Evolutionary conservation across 2,113 vertebrate species (phyloP).

Genomic region (Colaptes auratus): DNA sequence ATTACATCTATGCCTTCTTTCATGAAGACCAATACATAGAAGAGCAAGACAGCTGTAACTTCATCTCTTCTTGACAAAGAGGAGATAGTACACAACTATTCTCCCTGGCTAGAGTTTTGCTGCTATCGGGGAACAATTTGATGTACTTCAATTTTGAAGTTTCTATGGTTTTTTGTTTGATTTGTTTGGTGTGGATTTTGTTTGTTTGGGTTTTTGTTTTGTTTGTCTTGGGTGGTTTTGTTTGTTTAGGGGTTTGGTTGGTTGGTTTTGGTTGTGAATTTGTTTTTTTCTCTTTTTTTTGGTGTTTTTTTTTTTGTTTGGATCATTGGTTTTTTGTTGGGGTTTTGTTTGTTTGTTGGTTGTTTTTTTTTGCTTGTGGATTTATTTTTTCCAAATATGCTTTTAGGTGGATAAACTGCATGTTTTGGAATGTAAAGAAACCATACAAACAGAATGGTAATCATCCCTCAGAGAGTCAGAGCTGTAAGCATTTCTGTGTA

Average conservation of each 20-base stretch:
- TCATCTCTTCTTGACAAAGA: background rate
- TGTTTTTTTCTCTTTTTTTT: too few species aligned
- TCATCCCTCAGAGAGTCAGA: background rate
- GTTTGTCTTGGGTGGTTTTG: too few species aligned
- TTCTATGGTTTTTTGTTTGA: background rate
- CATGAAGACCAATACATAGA: background rate
- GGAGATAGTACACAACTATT: background rate
- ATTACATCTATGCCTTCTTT: background rate
- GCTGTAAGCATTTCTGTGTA: background rate
- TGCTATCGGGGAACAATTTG: background rate
- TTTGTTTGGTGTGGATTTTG: too few species aligned
- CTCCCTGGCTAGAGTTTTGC: background rate
- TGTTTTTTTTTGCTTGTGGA: too few species aligned
- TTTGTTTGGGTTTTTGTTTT: too few species aligned
- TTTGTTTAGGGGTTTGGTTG: too few species aligned
- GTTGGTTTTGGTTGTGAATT: too few species aligned
- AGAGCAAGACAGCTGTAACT: background rate
- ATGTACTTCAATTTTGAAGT: background rate
- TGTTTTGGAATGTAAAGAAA: background rate
- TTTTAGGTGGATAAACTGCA: background rate
- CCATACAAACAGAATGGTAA: background rate
- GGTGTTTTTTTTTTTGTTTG: too few species aligned
- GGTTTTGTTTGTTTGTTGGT: too few species aligned
- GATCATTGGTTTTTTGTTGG: too few species aligned
- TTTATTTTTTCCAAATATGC: background rate